Evolutionary conservation across 2,113 vertebrate genomes (phyloP).

Genomic region (Myiopsitta monachus): DNA sequence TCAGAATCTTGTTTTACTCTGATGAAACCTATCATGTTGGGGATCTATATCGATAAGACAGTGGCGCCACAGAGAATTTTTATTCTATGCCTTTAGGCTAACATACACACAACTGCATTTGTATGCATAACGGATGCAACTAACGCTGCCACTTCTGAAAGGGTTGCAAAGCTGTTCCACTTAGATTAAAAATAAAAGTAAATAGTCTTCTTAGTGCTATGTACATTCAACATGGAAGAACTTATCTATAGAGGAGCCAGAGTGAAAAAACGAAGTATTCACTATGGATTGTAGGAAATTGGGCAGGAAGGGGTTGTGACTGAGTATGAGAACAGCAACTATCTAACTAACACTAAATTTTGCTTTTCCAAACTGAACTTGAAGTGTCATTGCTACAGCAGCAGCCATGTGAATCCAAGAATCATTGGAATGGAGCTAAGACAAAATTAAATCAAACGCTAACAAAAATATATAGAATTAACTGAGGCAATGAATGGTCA

Average conservation of each 20-base stretch:
- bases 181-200: slow-evolving; percentile 29
- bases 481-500: background rate
- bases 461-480: background rate
- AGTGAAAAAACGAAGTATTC: background rate
- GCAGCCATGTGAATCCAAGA: background rate
- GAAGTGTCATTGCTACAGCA: background rate
- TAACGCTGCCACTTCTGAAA: background rate
- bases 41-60: background rate
- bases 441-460: background rate
- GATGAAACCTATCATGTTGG: background rate
- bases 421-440: background rate
- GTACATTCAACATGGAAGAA: background rate
- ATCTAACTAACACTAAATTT: background rate
- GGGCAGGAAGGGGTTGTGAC: background rate
- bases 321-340: background rate
- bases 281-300: background rate
- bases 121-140: background rate
- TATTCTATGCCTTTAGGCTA: background rate
- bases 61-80: background rate
- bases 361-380: background rate
- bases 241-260: background rate
- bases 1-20: slow-evolving; percentile 3
- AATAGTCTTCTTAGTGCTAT: background rate
- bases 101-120: background rate
- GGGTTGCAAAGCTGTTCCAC: slow-evolving; percentile 8